Percentiles rank a stretch among this genome's conserved stretches.
Evolutionary conservation across 2,888 invertebrate genomes (phyloP).

Genomic region (Catocala nupta): DNA sequence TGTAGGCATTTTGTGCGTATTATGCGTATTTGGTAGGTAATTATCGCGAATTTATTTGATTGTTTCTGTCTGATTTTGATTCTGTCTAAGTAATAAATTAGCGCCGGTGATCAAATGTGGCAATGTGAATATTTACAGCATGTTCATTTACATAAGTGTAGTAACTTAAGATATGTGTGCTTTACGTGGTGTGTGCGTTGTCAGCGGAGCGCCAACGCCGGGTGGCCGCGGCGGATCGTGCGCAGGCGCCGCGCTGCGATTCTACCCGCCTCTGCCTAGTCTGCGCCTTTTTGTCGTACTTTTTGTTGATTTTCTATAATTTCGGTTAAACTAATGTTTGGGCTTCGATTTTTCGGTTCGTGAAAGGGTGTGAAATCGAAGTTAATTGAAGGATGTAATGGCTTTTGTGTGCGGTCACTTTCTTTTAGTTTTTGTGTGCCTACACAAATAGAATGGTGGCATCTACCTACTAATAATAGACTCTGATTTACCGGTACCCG

Average conservation of each 20-base stretch:
- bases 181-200: background rate
- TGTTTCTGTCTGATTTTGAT: too few species aligned
- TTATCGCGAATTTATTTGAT: too few species aligned
- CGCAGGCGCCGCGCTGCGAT: conserved; percentile 64
- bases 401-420: conserved; percentile 83
- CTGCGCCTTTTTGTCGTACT: conserved; percentile 73
- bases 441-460: conserved; percentile 44
- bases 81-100: too few species aligned
- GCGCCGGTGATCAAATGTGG: too few species aligned
- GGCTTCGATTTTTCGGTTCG: conserved; percentile 87
- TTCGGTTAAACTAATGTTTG: conserved; percentile 87
- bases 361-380: conserved; percentile 86
- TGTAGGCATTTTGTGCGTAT: background rate
- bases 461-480: conserved; percentile 43
- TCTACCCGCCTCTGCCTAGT: conserved; percentile 61
- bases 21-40: too few species aligned
- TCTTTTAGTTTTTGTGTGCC: conserved; percentile 64
- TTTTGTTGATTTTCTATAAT: conserved; percentile 85
- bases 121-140: background rate
- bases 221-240: conserved; percentile 43
- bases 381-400: conserved; percentile 84
- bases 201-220: background rate
- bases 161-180: background rate
- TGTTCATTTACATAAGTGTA: background rate
- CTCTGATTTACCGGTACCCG: conserved; percentile 42